Evolutionary conservation across 2,113 vertebrate species (phyloP).

Genomic region (Lipotes vexillifer): DNA sequence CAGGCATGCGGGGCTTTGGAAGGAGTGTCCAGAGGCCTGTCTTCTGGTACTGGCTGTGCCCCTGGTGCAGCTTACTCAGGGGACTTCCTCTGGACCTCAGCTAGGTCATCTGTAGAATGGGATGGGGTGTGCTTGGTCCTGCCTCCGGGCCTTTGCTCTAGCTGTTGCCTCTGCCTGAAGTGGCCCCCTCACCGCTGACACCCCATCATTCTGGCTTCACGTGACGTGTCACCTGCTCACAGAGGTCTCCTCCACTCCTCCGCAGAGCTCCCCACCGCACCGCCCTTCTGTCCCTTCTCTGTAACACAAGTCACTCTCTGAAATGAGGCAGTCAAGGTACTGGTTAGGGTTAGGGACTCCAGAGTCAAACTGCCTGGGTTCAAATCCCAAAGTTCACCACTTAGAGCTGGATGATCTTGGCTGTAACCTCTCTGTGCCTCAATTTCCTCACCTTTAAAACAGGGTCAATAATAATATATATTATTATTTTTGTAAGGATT

Average conservation of each 20-base stretch:
- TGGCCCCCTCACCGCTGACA: not conserved
- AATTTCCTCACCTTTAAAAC: not conserved
- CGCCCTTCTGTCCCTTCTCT: not conserved
- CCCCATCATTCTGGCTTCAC: not conserved
- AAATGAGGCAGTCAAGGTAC: not conserved
- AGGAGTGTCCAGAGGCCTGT: not conserved
- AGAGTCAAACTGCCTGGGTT: not conserved
- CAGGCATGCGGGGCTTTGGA: not conserved
- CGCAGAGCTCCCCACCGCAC: not conserved
- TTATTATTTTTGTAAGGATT: not conserved
- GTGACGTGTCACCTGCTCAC: not conserved
- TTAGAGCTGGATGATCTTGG: not conserved
- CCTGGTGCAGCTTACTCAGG: not conserved
- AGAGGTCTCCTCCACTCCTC: not conserved
- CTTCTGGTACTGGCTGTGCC: not conserved
- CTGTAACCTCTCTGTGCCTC: not conserved
- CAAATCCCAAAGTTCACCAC: not conserved
- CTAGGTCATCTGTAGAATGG: not conserved
- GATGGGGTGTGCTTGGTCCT: not conserved
- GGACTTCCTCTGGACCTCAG: not conserved
- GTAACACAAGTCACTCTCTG: too few relatives aligned
- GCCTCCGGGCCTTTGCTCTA: not conserved
- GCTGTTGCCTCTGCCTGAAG: not conserved
- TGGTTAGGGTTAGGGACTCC: not conserved
- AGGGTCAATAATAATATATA: not conserved